Base-by-base conservation (phyloP, 2,797 vertebrate species). In the Tolypeutes matacus region DNA sequence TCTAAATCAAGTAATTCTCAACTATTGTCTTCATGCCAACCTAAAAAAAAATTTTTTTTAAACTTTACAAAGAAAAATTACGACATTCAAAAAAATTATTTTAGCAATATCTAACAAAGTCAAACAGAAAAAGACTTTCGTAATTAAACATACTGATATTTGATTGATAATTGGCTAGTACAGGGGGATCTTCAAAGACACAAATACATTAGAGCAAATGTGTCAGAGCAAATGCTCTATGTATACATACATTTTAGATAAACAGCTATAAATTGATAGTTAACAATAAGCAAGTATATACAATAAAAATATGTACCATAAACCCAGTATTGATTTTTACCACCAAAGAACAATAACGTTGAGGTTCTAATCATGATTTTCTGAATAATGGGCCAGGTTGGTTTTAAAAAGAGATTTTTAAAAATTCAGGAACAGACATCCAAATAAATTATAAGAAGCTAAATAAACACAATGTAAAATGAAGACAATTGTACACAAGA, bases 331-430 rank as follows among this genome's bases (percentile, higher is more conserved):
- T 86, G 58, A 89, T 64, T 95, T 95, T 89, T 34, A 70, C 13
- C 42, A 70, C 5, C 56, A 46, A 90, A 60, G 70, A 34, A 73
- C 20, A 94, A 39, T 75, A 83, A 67, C 25, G 39, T 34, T 83
- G 58, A 29, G 29, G 51, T 86, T 95, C 29, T 49, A 91, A 89
- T 72, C 95, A 95, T 95, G 91, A 97, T 97, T 96, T 92, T 76
- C 51, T 92, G n/a, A 91, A 84, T 11, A 64, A 86, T 31, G 80
- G 2, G 21, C 7, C 82, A 86, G 72, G 56, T 42, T 67, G 72
- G 56, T 42, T 67, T 93, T 93, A 82, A 60, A 69, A 83, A 31
- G n/a, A 18, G n/a, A 65, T 46, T 46, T 46, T 46, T 69, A 93
- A 96, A 95, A 96, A 78, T 27, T 1, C 64, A 92, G 25, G 27